These are phyloP conservation scores for Acromyrmex echinatior DNA, from an alignment of 1,140 invertebrate genomes.

Conservation along the genomic window DNA sequence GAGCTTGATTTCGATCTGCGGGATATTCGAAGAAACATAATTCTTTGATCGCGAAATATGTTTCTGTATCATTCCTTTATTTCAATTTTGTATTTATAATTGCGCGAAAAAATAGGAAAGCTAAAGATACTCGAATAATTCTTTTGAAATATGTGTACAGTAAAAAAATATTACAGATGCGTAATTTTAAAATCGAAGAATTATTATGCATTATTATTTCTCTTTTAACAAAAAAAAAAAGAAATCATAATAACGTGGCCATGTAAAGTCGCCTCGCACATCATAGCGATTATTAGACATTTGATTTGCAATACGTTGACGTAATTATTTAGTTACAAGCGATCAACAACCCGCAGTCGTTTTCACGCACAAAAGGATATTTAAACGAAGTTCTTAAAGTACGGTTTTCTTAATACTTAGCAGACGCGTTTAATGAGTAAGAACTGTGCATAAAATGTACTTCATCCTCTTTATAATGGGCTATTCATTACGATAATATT, in stretches of 20 bases:
- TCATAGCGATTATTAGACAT: constrained; percentile 19
- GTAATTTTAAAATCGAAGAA: constrained; percentile 42
- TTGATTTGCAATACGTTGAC: constrained; percentile 41
- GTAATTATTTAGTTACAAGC: constrained; percentile 16
- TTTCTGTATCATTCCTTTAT: neutral
- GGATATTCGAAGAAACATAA: constrained; percentile 38
- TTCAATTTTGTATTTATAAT: constrained; percentile 11
- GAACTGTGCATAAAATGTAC: constrained; percentile 74
- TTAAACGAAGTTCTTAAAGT: constrained; percentile 69
- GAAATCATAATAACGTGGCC: constrained; percentile 8
- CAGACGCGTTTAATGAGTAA: constrained; percentile 66
- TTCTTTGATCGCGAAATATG: constrained; percentile 42
- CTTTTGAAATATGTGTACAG: neutral
- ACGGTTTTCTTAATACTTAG: constrained; percentile 78
- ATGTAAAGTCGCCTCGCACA: constrained; percentile 19
- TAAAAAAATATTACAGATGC: constrained; percentile 1
- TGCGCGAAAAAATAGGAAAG: neutral
- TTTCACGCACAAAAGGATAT: constrained; percentile 71
- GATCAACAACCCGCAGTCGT: constrained; percentile 60
- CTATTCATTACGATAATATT: constrained; percentile 70
- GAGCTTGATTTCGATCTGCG: constrained; percentile 54
- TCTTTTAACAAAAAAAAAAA: neutral
- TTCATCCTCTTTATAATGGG: constrained; percentile 76
- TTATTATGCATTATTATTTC: constrained; percentile 34
- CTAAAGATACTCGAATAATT: neutral